These are phyloP conservation scores for Coccyzus lansbergi DNA, from an alignment of 2,797 vertebrate species.

Conservation along the genomic window DNA sequence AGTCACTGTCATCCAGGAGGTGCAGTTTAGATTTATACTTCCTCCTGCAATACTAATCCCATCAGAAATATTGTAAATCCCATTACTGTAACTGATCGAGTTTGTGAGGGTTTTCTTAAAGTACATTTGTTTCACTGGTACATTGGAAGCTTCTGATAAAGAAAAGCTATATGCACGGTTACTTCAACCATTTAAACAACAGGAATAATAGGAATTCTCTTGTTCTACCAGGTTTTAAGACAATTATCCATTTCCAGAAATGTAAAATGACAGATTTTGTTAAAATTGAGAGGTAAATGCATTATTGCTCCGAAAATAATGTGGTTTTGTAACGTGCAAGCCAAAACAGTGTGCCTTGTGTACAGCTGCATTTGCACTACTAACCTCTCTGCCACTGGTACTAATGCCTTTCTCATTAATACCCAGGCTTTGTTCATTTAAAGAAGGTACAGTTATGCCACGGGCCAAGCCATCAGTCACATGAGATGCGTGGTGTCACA, in stretches of 20 bases:
- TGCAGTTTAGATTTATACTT: not conserved
- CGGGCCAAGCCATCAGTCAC: too few relatives aligned
- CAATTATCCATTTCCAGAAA: not conserved
- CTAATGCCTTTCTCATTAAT: not conserved
- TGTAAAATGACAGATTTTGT: not conserved
- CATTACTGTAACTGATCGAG: not conserved
- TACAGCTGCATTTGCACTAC: not conserved
- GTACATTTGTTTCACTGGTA: not conserved
- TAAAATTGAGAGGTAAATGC: not conserved
- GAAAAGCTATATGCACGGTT: not conserved
- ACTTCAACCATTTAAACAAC: not conserved
- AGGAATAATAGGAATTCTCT: not conserved
- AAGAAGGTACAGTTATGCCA: rapidly evolving
- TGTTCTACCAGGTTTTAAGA: not conserved
- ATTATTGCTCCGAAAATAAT: not conserved
- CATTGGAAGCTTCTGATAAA: not conserved
- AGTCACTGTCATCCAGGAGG: not conserved
- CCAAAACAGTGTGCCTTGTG: not conserved
- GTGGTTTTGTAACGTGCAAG: not conserved
- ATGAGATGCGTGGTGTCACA: too few relatives aligned
- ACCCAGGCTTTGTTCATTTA: not conserved
- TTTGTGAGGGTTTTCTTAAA: not conserved
- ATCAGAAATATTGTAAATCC: not conserved
- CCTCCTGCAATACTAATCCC: not conserved
- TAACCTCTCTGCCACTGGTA: not conserved